A percentile compares a stretch with the other conserved stretches of the same genome.
Conservation (phyloP, 1,140 invertebrate species). For the Meloidogyne hapla region DNA sequence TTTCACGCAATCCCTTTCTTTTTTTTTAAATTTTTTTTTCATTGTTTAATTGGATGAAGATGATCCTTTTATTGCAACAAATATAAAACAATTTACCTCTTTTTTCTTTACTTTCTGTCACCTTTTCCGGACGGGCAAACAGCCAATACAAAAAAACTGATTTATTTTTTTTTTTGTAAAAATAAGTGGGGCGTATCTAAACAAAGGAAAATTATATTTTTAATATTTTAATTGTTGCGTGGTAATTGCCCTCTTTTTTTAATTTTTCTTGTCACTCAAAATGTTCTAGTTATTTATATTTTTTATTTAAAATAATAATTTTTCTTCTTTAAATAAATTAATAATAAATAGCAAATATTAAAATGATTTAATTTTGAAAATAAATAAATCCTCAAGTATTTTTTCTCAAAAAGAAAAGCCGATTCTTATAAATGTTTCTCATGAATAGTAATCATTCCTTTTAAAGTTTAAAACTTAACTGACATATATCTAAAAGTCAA, state of each 20-base stretch:
- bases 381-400: no score
- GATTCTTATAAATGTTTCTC: no score
- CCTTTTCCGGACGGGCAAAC: not conserved
- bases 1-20: not conserved
- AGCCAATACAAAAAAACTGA: not conserved
- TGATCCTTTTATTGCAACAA: not conserved
- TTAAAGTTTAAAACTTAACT: no score
- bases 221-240: not conserved
- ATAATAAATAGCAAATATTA: no score
- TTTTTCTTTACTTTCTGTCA: not conserved
- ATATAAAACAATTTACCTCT: not conserved
- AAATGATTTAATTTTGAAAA: no score
- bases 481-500: no score
- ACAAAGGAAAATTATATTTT: not conserved
- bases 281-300: no score
- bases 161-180: not conserved
- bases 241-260: not conserved
- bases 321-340: no score
- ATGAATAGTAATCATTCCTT: no score
- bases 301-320: no score
- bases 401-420: no score
- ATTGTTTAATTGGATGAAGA: not conserved
- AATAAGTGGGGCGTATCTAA: constrained; percentile 5
- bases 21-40: not conserved
- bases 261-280: not conserved